These are phyloP conservation scores for Eulemur coronatus DNA, from an alignment of 2,797 vertebrate genomes.

Conservation along the genomic window DNA sequence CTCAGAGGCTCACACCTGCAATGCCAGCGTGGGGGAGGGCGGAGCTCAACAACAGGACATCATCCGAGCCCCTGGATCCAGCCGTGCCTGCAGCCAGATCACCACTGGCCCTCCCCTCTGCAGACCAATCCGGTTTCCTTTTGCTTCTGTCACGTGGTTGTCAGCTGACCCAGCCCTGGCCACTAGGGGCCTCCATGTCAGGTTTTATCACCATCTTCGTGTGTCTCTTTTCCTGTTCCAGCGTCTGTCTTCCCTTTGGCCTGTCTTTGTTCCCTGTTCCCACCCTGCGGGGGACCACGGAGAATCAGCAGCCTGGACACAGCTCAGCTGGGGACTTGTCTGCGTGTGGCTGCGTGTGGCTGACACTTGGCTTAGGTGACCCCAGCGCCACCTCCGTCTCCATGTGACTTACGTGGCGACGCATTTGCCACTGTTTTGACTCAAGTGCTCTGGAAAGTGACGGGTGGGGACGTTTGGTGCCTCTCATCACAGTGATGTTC, in stretches of 20 bases:
- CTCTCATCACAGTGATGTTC: accelerated
- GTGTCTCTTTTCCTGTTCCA: accelerated
- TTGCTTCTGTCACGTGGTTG: accelerated
- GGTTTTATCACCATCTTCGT: accelerated
- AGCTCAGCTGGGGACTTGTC: accelerated
- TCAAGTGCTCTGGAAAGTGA: neutral
- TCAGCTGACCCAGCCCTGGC: accelerated
- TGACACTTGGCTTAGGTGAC: neutral
- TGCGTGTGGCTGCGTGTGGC: accelerated
- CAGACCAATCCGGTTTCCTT: accelerated
- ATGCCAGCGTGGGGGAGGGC: neutral
- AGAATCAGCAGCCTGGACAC: accelerated
- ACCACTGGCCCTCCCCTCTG: neutral
- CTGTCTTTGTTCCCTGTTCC: neutral
- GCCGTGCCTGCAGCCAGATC: neutral
- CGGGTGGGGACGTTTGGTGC: neutral
- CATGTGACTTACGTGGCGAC: neutral
- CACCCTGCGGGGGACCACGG: neutral
- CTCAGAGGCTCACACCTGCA: too few relatives aligned
- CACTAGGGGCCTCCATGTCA: accelerated
- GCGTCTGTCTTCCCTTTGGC: neutral
- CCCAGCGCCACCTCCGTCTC: accelerated
- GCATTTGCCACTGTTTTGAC: neutral
- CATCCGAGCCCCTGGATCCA: accelerated
- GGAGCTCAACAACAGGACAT: accelerated